These are phyloP conservation scores for Pampus argenteus DNA, from an alignment of 2,797 vertebrate genomes.

Conservation along the genomic window DNA sequence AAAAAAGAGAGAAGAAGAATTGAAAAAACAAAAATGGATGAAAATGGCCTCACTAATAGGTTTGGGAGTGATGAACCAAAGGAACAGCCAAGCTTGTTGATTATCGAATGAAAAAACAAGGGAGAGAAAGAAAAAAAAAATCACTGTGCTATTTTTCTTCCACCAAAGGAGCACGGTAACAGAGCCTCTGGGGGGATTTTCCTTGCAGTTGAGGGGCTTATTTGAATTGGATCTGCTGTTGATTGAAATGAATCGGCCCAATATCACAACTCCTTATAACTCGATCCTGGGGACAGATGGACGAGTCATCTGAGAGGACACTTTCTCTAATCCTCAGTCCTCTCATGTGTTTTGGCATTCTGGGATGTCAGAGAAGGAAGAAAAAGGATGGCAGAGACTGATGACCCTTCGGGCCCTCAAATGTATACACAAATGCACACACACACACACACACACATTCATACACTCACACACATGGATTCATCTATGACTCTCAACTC, in stretches of 20 bases:
- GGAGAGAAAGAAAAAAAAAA: constrained; percentile 28
- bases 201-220: constrained; percentile 70
- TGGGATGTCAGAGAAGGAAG: constrained; percentile 62
- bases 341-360: constrained; percentile 79
- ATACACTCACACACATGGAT: constrained; percentile 20
- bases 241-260: constrained; percentile 82
- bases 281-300: constrained; percentile 84
- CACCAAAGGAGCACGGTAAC: constrained; percentile 59
- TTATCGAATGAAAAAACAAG: constrained; percentile 47
- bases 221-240: constrained; percentile 83
- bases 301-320: constrained; percentile 82
- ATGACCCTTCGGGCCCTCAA: constrained; percentile 61
- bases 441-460: constrained; percentile 13
- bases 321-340: constrained; percentile 80
- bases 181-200: constrained; percentile 72
- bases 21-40: constrained; percentile 59
- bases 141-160: constrained; percentile 54
- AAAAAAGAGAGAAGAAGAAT: constrained; percentile 41
- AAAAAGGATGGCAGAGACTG: constrained; percentile 66
- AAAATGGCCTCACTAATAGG: constrained; percentile 65
- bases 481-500: constrained; percentile 43
- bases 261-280: constrained; percentile 82
- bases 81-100: constrained; percentile 36
- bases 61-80: constrained; percentile 56
- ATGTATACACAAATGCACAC: neutral